Evolutionary conservation across 2,888 invertebrate genomes (phyloP).

Genomic region (Trissonchulus latispiculum): DNA sequence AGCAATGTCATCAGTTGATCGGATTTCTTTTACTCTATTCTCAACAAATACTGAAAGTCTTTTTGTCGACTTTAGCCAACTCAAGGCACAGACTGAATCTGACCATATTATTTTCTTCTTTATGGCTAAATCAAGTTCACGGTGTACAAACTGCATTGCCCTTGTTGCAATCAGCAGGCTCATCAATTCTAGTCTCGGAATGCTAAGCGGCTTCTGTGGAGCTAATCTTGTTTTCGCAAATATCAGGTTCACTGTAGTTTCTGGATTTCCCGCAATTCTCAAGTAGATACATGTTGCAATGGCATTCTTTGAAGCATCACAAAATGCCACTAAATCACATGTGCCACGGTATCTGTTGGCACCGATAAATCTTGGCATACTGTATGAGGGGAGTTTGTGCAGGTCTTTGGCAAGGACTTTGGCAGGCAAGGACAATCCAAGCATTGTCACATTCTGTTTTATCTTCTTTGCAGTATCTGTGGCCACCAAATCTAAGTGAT

Average conservation of each 20-base stretch:
- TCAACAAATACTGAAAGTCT: slow-evolving; percentile 26
- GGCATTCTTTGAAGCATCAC: slow-evolving; percentile 31
- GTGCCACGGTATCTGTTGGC: neutral
- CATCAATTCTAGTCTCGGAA: slow-evolving; percentile 27
- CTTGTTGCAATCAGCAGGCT: slow-evolving; percentile 20
- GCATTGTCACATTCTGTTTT: slow-evolving; percentile 23
- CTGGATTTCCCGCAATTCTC: neutral
- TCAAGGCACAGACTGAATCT: slow-evolving; percentile 28
- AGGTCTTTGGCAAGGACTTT: slow-evolving; percentile 25
- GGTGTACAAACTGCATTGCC: slow-evolving; percentile 23
- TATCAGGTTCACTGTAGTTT: slow-evolving; percentile 18
- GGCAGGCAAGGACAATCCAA: slow-evolving; percentile 27
- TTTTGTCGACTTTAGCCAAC: slow-evolving; percentile 27
- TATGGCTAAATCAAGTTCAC: slow-evolving; percentile 28
- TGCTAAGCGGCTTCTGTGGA: slow-evolving; percentile 28
- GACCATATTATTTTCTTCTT: slow-evolving; percentile 25
- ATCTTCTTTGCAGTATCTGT: neutral
- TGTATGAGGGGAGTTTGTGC: neutral
- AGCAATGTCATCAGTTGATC: slow-evolving; percentile 18
- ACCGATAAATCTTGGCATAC: neutral
- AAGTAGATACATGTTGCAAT: slow-evolving; percentile 31
- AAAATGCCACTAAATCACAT: slow-evolving; percentile 23
- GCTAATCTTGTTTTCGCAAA: slow-evolving; percentile 29
- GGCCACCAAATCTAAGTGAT: neutral
- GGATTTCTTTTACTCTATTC: slow-evolving; percentile 32